Conservation (phyloP, 2,888 invertebrate species). For the Metellina segmentata region DNA sequence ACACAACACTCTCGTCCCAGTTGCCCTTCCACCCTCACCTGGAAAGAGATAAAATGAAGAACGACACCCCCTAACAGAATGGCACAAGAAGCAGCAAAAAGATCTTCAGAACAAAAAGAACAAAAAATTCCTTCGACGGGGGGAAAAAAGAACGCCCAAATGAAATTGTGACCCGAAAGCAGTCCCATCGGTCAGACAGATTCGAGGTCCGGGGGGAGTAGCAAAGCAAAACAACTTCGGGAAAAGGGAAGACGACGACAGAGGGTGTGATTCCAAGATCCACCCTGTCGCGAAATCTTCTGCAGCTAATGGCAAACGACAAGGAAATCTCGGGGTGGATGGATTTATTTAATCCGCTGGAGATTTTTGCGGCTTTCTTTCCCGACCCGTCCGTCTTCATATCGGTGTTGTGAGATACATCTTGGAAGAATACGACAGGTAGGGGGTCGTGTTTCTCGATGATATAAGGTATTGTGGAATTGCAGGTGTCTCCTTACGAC, state of each 20-base stretch:
- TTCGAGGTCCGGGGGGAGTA: background rate
- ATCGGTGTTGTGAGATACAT: background rate
- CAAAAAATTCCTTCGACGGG: slow-evolving; percentile 28
- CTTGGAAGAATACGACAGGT: background rate
- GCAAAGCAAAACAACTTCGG: slow-evolving; percentile 16
- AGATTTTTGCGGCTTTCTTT: slow-evolving; percentile 6
- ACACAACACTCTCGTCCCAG: slow-evolving; percentile 4
- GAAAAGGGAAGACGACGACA: slow-evolving; percentile 7
- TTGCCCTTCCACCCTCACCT: slow-evolving; percentile 49
- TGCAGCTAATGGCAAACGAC: slow-evolving; percentile 43
- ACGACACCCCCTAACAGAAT: slow-evolving; percentile 67
- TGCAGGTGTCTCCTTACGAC: no score
- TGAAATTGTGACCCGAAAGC: slow-evolving; percentile 69
- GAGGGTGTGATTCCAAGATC: slow-evolving; percentile 3
- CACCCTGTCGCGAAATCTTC: slow-evolving; percentile 14
- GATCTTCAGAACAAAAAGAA: slow-evolving; percentile 3
- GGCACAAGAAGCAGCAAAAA: slow-evolving; percentile 1
- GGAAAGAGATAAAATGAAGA: slow-evolving; percentile 70
- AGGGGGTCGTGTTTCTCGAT: background rate
- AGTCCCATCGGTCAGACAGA: slow-evolving; percentile 32
- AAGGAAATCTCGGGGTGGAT: slow-evolving; percentile 31
- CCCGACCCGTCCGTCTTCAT: slow-evolving; percentile 28
- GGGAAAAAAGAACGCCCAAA: slow-evolving; percentile 56
- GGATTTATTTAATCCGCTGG: slow-evolving; percentile 23
- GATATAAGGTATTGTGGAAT: no score